A percentile compares a stretch with the other conserved stretches of the same genome.
phyloP scores from a whole-genome alignment of 1,140 invertebrate genomes.

The Asobara japonica region DNA sequence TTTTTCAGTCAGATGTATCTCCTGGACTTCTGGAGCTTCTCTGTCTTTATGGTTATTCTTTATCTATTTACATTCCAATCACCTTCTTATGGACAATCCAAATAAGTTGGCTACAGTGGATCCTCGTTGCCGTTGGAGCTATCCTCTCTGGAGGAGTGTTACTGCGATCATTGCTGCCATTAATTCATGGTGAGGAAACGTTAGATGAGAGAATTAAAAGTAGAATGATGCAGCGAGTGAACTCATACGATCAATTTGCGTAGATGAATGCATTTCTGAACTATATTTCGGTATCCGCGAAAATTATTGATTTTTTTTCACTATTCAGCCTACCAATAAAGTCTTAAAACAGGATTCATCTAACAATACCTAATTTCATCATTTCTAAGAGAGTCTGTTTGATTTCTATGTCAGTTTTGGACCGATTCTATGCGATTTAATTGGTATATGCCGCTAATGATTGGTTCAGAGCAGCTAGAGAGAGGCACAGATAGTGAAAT shows the following conservation, averaged over 20 bases:
- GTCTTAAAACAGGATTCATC: too few species aligned
- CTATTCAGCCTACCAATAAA: too few species aligned
- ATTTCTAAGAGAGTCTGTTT: background rate
- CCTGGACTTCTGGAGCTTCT: conserved; percentile 84
- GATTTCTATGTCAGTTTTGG: background rate
- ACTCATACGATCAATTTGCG: too few species aligned
- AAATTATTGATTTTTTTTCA: too few species aligned
- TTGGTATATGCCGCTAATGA: too few species aligned
- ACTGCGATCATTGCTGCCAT: conserved; percentile 81
- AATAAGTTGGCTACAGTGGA: conserved; percentile 86
- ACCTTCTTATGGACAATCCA: conserved; percentile 93
- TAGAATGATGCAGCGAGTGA: too few species aligned
- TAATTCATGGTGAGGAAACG: conserved; percentile 73
- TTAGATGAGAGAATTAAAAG: too few species aligned
- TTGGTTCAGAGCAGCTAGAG: too few species aligned
- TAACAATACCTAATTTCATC: too few species aligned
- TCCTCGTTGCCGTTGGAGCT: conserved; percentile 82
- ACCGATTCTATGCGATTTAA: background rate
- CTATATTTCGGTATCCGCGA: too few species aligned
- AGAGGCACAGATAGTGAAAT: too few species aligned
- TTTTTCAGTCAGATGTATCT: conserved; percentile 69
- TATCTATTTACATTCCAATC: conserved; percentile 93
- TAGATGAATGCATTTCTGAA: too few species aligned
- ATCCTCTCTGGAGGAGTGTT: conserved; percentile 87
- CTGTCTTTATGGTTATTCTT: conserved; percentile 95